Conservation (phyloP, 2,113 vertebrate genomes). For the Chaenocephalus aceratus region DNA sequence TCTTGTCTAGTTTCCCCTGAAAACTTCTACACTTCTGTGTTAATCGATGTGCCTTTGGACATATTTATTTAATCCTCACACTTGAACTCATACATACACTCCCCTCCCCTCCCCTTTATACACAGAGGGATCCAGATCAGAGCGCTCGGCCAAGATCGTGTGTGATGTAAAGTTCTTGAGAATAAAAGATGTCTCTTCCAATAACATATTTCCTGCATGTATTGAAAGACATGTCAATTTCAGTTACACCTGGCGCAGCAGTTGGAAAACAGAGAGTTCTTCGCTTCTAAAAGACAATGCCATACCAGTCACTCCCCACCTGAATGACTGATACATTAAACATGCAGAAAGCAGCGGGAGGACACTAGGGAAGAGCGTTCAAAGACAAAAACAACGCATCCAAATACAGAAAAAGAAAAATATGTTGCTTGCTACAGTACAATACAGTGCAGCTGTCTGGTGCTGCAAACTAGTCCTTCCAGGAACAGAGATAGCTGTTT, state of each 20-base stretch:
- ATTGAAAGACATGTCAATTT: conserved; percentile 83
- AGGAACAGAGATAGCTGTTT: conserved; percentile 41
- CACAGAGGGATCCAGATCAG: conserved; percentile 78
- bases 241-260: conserved; percentile 76
- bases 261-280: conserved; percentile 75
- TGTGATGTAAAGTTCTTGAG: conserved; percentile 83
- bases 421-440: conserved; percentile 41
- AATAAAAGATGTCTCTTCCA: conserved; percentile 84
- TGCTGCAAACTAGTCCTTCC: conserved; percentile 45
- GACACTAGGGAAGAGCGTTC: conserved; percentile 73
- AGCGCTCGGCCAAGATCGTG: conserved; percentile 75
- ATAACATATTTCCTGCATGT: conserved; percentile 77
- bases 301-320: conserved; percentile 81
- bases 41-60: conserved; percentile 79
- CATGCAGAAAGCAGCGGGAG: conserved; percentile 80
- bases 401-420: conserved; percentile 58
- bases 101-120: conserved; percentile 62
- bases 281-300: conserved; percentile 76
- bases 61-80: conserved; percentile 70
- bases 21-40: conserved; percentile 63
- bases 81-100: conserved; percentile 48
- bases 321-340: conserved; percentile 85
- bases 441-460: conserved; percentile 52
- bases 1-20: conserved; percentile 32
- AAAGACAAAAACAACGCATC: conserved; percentile 78